Evolutionary conservation across 2,113 vertebrate genomes (phyloP), one percentile per base, ranked within the genome.

Genomic region (Indri indri): DNA sequence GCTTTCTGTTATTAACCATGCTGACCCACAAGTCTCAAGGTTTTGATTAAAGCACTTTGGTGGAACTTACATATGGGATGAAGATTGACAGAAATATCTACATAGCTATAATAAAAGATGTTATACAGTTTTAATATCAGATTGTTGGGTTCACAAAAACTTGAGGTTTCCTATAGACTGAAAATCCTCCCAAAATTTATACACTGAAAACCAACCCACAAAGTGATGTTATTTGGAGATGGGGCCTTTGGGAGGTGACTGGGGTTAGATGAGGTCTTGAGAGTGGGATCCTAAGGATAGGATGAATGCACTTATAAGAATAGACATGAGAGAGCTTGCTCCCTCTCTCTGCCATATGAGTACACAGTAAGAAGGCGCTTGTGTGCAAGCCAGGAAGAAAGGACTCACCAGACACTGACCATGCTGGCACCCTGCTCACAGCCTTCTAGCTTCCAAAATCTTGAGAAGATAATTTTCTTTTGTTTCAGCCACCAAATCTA

Each of bases 231-330:
- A 11, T 76, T 32, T 40, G 11, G 30, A 18, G 8, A 57, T 57
- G 37, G 34, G 50, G 1, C 2, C 32, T 63, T n/a, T 65, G 6
- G 40, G n/a, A 47, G 23, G 11, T 8, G 2, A 2, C 27, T 27
- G 20, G 18, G 2, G 0, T 14, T 79, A 47, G 27, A 34, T 66
- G 73, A 50, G 9, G 2, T n/a, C 8, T 22, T 87, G 42, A 54
- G 7, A n/a, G 16, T n/a, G 9, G 8, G 27, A 25, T 6, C 6
- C 0, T n/a, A 17, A 3, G 6, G 3, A 65, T 47, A 1, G 25
- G 6, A 88, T 37, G 57, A 42, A 10, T 30, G 20, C 4, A 30
- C 63, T 61, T 52, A 22, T 3, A 42, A 52, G 9, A 50, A 6
- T 1, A 42, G 23, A 25, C 34, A 50, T 34, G 11, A 32, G 40